Percentiles rank a stretch among this genome's conserved stretches.
Conservation (phyloP, 1,140 invertebrate species). For the Plutomurus gul region DNA sequence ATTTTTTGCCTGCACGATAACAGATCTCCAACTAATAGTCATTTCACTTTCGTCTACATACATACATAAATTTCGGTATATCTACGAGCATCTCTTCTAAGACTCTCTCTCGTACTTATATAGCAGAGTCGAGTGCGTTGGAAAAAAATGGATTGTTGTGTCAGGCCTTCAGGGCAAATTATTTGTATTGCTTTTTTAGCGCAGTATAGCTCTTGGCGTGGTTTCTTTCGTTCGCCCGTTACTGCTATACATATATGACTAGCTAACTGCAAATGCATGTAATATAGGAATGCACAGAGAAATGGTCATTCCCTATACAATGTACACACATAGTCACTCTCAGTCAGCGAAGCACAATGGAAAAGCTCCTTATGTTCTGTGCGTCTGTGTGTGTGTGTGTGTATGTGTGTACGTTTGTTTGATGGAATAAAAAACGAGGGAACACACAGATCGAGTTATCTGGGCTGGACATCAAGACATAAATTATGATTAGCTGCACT, state of each 20-base stretch:
- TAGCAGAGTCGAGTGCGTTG: background rate
- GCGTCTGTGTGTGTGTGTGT: background rate
- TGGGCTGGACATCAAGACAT: constrained; percentile 36
- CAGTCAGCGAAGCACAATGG: no score
- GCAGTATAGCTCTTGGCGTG: background rate
- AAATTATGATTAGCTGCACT: constrained; percentile 45
- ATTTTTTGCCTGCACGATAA: background rate
- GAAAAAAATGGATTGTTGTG: constrained; percentile 20
- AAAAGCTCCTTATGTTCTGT: background rate
- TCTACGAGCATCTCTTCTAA: no score
- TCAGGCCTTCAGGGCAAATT: background rate
- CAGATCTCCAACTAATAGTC: background rate
- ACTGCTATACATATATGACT: no score
- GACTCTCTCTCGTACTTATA: background rate
- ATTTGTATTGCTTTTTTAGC: constrained; percentile 31
- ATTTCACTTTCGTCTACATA: background rate
- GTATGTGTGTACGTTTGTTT: background rate
- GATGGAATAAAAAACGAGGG: background rate
- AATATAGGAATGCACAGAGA: background rate
- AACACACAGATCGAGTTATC: constrained; percentile 47
- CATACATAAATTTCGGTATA: background rate
- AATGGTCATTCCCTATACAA: background rate
- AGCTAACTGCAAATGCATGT: no score
- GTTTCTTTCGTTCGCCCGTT: no score
- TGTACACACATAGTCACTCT: background rate